Evolutionary conservation across 2,797 vertebrate species (phyloP).

Genomic region (Semotilus atromaculatus): DNA sequence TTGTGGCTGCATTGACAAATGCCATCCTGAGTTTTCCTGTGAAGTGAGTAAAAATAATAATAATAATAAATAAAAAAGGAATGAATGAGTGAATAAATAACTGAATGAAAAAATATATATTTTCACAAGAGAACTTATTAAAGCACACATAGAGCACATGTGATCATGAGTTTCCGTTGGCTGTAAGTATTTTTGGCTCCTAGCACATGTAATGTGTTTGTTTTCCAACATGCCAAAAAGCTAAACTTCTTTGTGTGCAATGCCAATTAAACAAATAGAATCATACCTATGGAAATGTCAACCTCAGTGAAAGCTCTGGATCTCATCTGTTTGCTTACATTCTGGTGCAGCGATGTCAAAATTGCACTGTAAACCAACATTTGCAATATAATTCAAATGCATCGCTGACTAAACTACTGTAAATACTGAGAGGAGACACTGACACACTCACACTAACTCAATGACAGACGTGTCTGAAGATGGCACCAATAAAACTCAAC

Average conservation of each 20-base stretch:
- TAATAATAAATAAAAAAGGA: neutral
- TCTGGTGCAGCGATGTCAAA: constrained; percentile 20
- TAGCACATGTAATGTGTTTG: constrained; percentile 8
- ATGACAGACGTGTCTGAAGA: neutral
- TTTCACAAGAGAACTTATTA: neutral
- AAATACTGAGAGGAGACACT: neutral
- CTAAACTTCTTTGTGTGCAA: neutral
- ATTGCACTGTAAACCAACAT: constrained; percentile 24
- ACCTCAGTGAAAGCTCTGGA: neutral
- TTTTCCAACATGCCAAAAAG: constrained; percentile 17
- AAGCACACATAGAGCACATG: neutral
- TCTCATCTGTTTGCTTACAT: constrained; percentile 43
- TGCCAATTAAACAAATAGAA: constrained; percentile 31
- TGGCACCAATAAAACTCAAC: neutral
- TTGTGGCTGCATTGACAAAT: neutral
- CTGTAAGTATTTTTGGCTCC: constrained; percentile 3
- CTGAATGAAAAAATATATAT: neutral
- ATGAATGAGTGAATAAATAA: neutral
- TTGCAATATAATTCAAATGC: constrained; percentile 9
- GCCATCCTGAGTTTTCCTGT: neutral
- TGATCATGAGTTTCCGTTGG: neutral
- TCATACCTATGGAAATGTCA: constrained; percentile 14
- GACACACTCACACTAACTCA: constrained; percentile 18
- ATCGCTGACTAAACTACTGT: constrained; percentile 15
- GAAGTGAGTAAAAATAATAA: too few species aligned